Percentiles rank a stretch among this genome's conserved stretches.
These are phyloP conservation scores for Berghia stephanieae DNA, from an alignment of 1,140 invertebrate species.

Conservation along the genomic window DNA sequence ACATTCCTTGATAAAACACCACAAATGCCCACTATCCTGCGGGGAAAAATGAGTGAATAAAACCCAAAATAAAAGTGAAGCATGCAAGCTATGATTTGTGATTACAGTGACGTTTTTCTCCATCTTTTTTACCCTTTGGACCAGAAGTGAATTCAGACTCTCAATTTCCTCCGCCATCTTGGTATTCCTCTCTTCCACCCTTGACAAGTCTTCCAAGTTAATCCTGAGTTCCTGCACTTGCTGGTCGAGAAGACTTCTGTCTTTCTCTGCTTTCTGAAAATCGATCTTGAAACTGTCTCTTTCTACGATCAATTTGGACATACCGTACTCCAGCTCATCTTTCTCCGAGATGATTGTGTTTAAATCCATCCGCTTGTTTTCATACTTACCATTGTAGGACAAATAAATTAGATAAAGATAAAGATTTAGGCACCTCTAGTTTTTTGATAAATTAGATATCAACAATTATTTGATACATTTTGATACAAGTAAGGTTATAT, in stretches of 20 bases:
- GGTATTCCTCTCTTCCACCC: slow-evolving; percentile 25
- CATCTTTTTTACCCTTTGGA: slow-evolving; percentile 34
- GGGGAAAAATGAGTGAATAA: not conserved
- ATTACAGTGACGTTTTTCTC: no score
- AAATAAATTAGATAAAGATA: no score
- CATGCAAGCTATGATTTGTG: no score
- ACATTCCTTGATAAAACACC: no score
- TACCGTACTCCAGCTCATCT: slow-evolving; percentile 32
- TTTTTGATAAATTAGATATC: no score
- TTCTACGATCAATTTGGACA: slow-evolving; percentile 32
- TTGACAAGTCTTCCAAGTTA: slow-evolving; percentile 23
- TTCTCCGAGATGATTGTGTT: slow-evolving; percentile 26
- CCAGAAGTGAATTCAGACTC: slow-evolving; percentile 24
- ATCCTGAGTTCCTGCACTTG: slow-evolving; percentile 20
- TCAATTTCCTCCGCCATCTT: slow-evolving; percentile 32
- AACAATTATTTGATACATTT: no score
- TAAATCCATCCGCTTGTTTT: slow-evolving; percentile 25
- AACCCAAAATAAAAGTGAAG: no score
- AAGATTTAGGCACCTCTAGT: no score
- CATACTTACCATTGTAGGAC: no score
- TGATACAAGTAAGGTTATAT: no score
- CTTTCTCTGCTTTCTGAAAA: slow-evolving; percentile 22
- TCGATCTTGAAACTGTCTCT: slow-evolving; percentile 33
- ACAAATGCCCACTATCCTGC: no score
- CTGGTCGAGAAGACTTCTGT: slow-evolving; percentile 17